Evolutionary conservation across 2,113 vertebrate species (phyloP).

Genomic region (Mustela nigripes): DNA sequence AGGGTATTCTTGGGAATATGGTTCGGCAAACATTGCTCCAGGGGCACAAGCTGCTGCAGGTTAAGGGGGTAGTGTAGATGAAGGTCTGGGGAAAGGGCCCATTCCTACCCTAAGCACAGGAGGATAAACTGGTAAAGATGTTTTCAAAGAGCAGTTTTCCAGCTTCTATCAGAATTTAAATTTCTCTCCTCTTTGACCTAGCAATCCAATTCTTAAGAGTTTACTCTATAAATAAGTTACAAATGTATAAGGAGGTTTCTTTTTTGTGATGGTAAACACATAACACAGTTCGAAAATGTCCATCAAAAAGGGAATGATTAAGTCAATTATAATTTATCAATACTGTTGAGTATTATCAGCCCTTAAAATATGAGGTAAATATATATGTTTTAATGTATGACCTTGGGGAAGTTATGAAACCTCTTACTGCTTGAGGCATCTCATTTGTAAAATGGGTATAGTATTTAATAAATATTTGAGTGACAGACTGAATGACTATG

Average conservation of each 20-base stretch:
- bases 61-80: neutral
- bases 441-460: neutral
- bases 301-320: neutral
- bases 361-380: neutral
- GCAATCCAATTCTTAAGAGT: conserved; percentile 33
- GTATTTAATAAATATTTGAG: neutral
- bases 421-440: neutral
- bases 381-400: neutral
- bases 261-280: conserved; percentile 40
- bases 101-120: neutral
- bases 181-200: neutral
- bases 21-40: neutral
- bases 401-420: neutral
- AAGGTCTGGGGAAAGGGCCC: neutral
- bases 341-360: neutral
- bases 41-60: neutral
- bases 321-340: neutral
- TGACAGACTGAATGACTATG: conserved; percentile 12
- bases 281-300: conserved; percentile 7
- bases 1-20: neutral
- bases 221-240: neutral
- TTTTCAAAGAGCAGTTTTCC: neutral
- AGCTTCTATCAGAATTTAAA: neutral
- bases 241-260: neutral
- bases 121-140: neutral